These are phyloP conservation scores for Bradypodion pumilum DNA, from an alignment of 2,797 vertebrate species.

Conservation along the genomic window DNA sequence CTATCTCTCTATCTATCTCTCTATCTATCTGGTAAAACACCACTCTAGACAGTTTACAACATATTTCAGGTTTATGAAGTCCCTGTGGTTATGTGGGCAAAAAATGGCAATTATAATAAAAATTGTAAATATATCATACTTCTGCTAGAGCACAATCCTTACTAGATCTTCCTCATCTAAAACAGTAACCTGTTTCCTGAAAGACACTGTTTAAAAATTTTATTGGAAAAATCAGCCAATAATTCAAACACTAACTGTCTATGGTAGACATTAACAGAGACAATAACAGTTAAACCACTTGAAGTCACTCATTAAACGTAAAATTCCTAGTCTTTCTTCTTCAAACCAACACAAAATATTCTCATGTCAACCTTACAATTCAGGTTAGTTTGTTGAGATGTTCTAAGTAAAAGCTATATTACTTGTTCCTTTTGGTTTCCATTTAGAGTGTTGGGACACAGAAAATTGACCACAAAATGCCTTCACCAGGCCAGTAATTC, in stretches of 20 bases:
- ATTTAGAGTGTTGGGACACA: not conserved
- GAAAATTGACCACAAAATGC: not conserved
- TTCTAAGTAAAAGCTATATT: not conserved
- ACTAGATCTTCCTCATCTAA: not conserved
- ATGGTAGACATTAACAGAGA: no score
- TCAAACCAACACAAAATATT: not conserved
- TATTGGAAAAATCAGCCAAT: not conserved
- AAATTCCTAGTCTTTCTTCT: no score
- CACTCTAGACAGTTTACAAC: no score
- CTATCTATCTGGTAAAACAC: no score
- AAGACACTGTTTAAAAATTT: not conserved
- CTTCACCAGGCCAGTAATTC: not conserved
- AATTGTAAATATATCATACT: no score
- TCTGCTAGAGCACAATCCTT: no score
- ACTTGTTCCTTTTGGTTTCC: not conserved
- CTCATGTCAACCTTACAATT: not conserved
- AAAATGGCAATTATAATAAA: no score
- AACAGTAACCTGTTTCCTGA: not conserved
- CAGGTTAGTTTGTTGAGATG: not conserved
- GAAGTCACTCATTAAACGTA: no score
- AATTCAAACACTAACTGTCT: not conserved
- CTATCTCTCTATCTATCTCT: no score
- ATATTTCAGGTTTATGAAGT: no score
- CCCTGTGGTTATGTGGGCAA: no score
- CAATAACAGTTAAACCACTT: no score